These are phyloP conservation scores for Drosophila navojoa DNA, from an alignment of 1,140 invertebrate species.

Conservation along the genomic window DNA sequence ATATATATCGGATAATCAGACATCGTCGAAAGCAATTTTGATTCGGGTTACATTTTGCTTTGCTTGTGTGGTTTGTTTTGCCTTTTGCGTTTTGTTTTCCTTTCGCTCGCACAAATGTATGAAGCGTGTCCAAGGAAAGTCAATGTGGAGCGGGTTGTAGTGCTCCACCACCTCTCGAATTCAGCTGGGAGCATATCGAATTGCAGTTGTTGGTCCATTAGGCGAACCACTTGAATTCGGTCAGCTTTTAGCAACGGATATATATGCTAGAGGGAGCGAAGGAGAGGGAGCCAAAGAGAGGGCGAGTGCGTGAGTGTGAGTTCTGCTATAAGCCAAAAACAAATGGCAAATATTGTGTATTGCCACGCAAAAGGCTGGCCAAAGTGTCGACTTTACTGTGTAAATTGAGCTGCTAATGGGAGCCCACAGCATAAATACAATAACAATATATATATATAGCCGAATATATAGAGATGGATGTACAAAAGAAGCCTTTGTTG, in stretches of 20 bases:
- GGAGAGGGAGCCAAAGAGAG: background rate
- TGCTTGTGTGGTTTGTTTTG: constrained; percentile 31
- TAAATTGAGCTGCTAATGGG: constrained; percentile 80
- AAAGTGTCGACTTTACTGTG: constrained; percentile 46
- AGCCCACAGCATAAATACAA: constrained; percentile 33
- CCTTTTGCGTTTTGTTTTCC: constrained; percentile 42
- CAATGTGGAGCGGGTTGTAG: background rate
- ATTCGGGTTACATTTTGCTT: constrained; percentile 54
- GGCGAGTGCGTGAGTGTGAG: too few species aligned
- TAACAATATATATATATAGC: constrained; percentile 35
- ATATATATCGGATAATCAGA: constrained; percentile 44
- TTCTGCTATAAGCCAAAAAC: constrained; percentile 35
- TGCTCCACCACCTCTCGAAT: background rate
- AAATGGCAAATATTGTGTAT: constrained; percentile 75
- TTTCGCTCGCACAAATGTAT: constrained; percentile 50
- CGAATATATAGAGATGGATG: background rate
- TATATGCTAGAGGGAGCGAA: background rate
- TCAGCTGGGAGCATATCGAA: constrained; percentile 55
- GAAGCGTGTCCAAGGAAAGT: constrained; percentile 39
- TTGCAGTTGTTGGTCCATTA: constrained; percentile 76
- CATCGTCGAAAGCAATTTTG: constrained; percentile 66
- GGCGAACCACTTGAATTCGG: constrained; percentile 60
- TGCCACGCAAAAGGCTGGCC: constrained; percentile 39
- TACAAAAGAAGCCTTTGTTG: constrained; percentile 16
- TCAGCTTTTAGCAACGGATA: constrained; percentile 64